These are phyloP conservation scores for Strix aluco DNA, from an alignment of 2,113 vertebrate species.

Conservation along the genomic window DNA sequence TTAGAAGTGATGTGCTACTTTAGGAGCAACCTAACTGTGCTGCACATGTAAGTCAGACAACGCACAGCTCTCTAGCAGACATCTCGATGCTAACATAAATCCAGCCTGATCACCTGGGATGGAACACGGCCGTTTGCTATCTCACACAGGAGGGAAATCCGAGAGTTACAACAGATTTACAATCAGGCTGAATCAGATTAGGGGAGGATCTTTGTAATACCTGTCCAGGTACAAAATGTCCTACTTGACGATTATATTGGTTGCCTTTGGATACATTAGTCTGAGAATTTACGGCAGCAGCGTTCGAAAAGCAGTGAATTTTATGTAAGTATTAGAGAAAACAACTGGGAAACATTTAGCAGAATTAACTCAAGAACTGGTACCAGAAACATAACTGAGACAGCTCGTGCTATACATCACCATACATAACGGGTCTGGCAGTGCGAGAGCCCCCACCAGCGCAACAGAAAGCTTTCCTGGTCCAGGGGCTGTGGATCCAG, in stretches of 20 bases:
- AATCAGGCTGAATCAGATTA: neutral
- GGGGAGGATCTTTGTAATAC: neutral
- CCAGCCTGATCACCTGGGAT: neutral
- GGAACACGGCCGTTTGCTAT: accelerated
- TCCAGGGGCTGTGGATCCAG: no score
- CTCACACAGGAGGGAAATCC: neutral
- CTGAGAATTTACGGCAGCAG: neutral
- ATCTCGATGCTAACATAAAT: neutral
- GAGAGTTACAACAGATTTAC: neutral
- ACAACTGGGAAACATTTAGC: neutral
- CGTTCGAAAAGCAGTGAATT: neutral
- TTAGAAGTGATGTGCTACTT: neutral
- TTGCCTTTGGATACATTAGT: neutral
- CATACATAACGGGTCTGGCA: neutral
- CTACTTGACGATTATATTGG: neutral
- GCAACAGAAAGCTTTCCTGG: neutral
- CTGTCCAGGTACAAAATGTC: neutral
- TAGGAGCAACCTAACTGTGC: neutral
- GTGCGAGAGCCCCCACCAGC: neutral
- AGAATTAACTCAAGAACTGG: neutral
- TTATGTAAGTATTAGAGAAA: neutral
- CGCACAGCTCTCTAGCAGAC: neutral
- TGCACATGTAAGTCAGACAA: neutral
- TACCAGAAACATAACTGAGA: neutral
- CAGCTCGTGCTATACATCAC: neutral